Evolutionary conservation across 2,888 invertebrate species (phyloP), one percentile per base, ranked within the genome.

Genomic region (Drosophila subsilvestris): DNA sequence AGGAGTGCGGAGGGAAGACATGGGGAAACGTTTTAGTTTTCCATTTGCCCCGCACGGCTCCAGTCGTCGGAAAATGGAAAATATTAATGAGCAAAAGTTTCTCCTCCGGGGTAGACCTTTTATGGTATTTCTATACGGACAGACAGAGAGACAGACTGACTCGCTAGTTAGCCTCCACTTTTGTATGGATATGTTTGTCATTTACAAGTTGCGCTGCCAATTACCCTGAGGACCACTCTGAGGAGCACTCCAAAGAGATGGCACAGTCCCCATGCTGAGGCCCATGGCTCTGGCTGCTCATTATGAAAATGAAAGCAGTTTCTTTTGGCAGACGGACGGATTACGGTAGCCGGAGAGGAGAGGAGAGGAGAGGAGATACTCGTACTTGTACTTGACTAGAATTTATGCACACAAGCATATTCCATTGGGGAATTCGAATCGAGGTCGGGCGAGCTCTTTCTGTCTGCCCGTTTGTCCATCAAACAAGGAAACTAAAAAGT

Each of bases 11-110:
- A 48, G 59, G 57, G 45, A 61, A 53, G 54, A 27, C 42, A 51
- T 65, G 44, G 42, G 14, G 59, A 51, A 79, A 67, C 68, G 58
- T 74, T 81, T 68, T 66, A 57, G 54, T 63, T 57, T 54, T 45
- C 48, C 67, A 54, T 66, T 55, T 47, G 69, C 56, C 22, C 50
- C 45, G 29, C 62, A 65, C 84, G 69, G 69, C 58, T 86, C 37
- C 37, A 86, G 86, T 86, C 81, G 88, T 56, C 69, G 22, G 81
- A 76, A 80, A 88, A 86, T 73, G 76, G 65, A 86, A 78, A 88
- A 78, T 88, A 86, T 86, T 88, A 84, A 84, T 88, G 81, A 86
- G 87, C 51, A 84, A 83, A 86, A 88, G 74, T 84, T 88, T 76
- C 57, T 68, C 37, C 45, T 51, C 44, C 42, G 45, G 53, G 48